These are phyloP conservation scores for Etheostoma cragini DNA, from an alignment of 2,113 vertebrate species.

Conservation along the genomic window DNA sequence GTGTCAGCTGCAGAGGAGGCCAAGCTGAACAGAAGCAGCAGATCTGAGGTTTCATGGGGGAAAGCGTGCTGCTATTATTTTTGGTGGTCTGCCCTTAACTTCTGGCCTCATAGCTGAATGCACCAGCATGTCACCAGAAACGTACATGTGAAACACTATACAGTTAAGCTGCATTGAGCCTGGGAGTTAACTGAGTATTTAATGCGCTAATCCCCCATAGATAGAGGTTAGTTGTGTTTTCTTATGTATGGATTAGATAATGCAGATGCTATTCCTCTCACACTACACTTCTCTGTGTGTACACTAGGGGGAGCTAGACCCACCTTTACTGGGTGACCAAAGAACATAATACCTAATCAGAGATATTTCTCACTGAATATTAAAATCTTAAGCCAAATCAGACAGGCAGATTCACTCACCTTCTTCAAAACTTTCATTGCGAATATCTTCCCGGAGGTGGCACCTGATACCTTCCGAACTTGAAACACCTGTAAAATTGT, in stretches of 20 bases:
- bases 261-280: not conserved
- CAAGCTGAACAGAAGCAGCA: conserved; percentile 42
- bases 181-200: not conserved
- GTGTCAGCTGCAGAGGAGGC: conserved; percentile 46
- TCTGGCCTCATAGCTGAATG: conserved; percentile 32
- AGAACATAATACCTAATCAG: not conserved
- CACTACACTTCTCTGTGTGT: not conserved
- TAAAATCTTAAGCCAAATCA: not conserved
- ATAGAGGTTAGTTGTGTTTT: conserved; percentile 6
- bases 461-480: conserved; percentile 95
- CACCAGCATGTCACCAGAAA: conserved; percentile 25
- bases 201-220: not conserved
- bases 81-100: conserved; percentile 34
- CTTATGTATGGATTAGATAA: conserved; percentile 12
- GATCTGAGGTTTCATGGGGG: conserved; percentile 52
- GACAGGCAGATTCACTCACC: conserved; percentile 79
- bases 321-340: not conserved
- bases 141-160: conserved; percentile 14
- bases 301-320: not conserved
- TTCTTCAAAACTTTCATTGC: conserved; percentile 99
- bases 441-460: conserved; percentile 95
- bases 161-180: conserved; percentile 2
- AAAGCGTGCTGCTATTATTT: conserved; percentile 26
- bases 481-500: conserved; percentile 90
- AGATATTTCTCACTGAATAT: not conserved